phyloP scores from a whole-genome alignment of 2,888 invertebrate genomes.

The Lepetodrilus schrolli region DNA sequence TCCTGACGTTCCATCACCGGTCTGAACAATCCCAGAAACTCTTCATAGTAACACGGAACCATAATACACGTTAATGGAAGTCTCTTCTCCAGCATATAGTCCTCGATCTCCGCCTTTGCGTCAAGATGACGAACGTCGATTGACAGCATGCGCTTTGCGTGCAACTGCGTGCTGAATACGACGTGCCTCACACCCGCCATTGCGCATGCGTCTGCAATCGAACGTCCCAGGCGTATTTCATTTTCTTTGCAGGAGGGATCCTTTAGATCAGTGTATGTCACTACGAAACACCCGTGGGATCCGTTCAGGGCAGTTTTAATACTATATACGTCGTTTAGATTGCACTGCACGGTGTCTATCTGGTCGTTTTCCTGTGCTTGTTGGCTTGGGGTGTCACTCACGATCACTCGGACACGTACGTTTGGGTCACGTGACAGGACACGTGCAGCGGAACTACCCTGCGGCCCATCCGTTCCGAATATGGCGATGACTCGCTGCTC shows the following conservation, averaged over 20 bases:
- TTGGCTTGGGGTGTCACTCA: constrained; percentile 37
- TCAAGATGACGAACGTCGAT: constrained; percentile 66
- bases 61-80: constrained; percentile 66
- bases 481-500: constrained; percentile 54
- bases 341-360: constrained; percentile 50
- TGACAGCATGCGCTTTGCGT: constrained; percentile 61
- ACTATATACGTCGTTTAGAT: constrained; percentile 46
- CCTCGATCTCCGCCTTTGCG: constrained; percentile 68
- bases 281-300: constrained; percentile 60
- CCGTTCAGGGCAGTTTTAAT: constrained; percentile 33
- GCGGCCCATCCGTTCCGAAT: constrained; percentile 60
- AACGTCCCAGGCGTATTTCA: constrained; percentile 61
- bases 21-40: constrained; percentile 54
- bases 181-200: constrained; percentile 58
- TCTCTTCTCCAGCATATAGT: constrained; percentile 55
- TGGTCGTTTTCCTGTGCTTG: constrained; percentile 30
- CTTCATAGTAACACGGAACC: constrained; percentile 68
- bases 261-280: constrained; percentile 63
- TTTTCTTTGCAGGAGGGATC: constrained; percentile 59
- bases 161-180: constrained; percentile 67
- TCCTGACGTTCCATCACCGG: constrained; percentile 33
- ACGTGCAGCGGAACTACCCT: constrained; percentile 62
- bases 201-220: constrained; percentile 66
- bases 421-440: constrained; percentile 51
- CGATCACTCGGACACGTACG: constrained; percentile 57